These are phyloP conservation scores for Enteromius thamalakanensis DNA, from an alignment of 2,797 vertebrate species.

Conservation along the genomic window DNA sequence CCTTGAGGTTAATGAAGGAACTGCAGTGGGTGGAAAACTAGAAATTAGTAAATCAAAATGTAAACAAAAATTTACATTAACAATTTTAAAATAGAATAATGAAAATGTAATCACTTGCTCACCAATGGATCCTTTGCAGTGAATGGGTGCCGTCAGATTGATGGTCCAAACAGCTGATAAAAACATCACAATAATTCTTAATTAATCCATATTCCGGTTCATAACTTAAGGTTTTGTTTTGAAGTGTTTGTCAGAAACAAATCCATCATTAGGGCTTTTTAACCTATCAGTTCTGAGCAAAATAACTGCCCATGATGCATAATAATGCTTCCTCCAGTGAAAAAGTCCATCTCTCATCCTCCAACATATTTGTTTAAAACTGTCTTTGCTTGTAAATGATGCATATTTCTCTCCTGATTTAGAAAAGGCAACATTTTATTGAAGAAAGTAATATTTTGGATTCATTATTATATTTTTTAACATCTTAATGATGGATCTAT, in stretches of 20 bases:
- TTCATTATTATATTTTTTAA: too few relatives aligned
- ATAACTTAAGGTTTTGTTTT: neutral
- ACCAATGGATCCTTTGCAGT: neutral
- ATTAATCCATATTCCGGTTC: neutral
- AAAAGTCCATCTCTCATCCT: neutral
- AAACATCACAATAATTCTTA: neutral
- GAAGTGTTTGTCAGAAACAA: neutral
- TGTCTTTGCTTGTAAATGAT: neutral
- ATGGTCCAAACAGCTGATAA: neutral
- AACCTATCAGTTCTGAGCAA: neutral
- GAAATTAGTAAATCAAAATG: neutral
- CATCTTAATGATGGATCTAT: neutral
- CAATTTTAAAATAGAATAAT: neutral
- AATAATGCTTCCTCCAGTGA: neutral
- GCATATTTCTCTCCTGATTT: neutral
- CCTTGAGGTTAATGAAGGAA: neutral
- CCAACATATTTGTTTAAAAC: neutral
- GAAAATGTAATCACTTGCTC: neutral
- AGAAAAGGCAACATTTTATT: neutral
- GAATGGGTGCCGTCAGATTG: neutral
- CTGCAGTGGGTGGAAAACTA: neutral
- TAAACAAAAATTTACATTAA: neutral
- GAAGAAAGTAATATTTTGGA: neutral
- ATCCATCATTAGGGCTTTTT: neutral
- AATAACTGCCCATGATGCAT: neutral